Percentiles rank a stretch among this genome's conserved stretches.
Evolutionary conservation across 92 coral and sea anemone species (phyloP).

Genomic region (Nematostella vectensis): DNA sequence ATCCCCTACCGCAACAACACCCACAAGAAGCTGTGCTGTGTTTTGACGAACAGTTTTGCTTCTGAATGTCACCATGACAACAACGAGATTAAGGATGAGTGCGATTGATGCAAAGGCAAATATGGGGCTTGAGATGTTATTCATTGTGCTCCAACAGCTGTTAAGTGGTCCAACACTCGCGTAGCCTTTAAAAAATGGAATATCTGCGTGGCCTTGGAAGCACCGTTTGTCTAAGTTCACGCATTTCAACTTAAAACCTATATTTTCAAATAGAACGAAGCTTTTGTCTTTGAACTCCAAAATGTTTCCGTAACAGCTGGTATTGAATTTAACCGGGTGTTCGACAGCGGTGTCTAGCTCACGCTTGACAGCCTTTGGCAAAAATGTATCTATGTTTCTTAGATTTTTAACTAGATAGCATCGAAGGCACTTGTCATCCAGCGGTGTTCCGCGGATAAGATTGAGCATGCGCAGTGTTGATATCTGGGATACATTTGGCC

Average conservation of each 20-base stretch:
- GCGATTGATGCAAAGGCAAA: conserved; percentile 25
- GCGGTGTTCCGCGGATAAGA: conserved; percentile 31
- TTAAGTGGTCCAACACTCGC: conserved; percentile 12
- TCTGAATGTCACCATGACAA: conserved; percentile 24
- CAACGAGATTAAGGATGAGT: conserved; percentile 13
- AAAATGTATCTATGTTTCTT: background rate
- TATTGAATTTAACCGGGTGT: conserved; percentile 10
- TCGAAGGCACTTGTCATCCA: conserved; percentile 25
- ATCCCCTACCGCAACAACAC: conserved; percentile 23
- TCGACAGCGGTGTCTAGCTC: conserved; percentile 6
- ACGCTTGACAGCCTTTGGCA: too few relatives aligned
- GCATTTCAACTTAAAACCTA: conserved; percentile 17
- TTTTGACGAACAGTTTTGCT: conserved; percentile 16
- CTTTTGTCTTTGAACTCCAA: conserved; percentile 17
- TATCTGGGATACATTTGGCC: conserved; percentile 23
- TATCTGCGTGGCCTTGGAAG: conserved; percentile 9
- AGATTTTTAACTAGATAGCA: conserved; percentile 13
- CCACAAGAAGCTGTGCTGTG: conserved; percentile 11
- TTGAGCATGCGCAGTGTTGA: conserved; percentile 12
- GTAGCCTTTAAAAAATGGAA: conserved; percentile 6
- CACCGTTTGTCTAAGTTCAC: conserved; percentile 3
- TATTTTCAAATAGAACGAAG: background rate
- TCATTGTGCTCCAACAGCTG: conserved; percentile 19
- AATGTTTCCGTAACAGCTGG: conserved; percentile 27
- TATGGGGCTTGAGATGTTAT: conserved; percentile 9